Percentiles rank a stretch among this genome's conserved stretches.
Conservation (phyloP, 2,113 vertebrate genomes). For the Raja brachyura region DNA sequence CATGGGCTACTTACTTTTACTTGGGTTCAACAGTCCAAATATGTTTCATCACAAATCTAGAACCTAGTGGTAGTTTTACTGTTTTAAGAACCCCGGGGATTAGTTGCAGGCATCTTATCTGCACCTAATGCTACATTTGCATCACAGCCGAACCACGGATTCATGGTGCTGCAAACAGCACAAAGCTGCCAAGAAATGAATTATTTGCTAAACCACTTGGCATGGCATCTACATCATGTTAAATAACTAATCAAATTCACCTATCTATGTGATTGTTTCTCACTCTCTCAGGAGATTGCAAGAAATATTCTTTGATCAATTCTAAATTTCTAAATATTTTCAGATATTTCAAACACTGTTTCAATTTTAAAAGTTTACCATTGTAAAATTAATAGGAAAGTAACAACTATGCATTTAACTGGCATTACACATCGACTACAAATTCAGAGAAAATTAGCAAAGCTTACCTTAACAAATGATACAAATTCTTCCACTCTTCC, state of each 20-base stretch:
- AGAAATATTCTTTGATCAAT: background rate
- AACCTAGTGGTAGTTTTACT: background rate
- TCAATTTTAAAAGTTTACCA: background rate
- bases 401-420: background rate
- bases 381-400: background rate
- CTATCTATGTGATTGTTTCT: background rate
- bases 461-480: conserved; percentile 70
- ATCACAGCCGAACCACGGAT: background rate
- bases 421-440: background rate
- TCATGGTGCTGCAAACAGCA: background rate
- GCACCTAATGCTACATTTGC: background rate
- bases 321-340: background rate
- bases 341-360: background rate
- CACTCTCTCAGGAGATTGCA: background rate
- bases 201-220: background rate
- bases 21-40: background rate
- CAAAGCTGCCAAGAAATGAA: background rate
- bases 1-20: background rate
- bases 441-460: background rate
- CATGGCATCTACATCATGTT: background rate
- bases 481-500: conserved; percentile 70
- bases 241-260: background rate
- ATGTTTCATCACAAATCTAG: background rate
- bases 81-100: background rate
- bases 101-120: background rate